Conservation (phyloP, 2,888 invertebrate species). For the Arrhopalites spinosus region DNA sequence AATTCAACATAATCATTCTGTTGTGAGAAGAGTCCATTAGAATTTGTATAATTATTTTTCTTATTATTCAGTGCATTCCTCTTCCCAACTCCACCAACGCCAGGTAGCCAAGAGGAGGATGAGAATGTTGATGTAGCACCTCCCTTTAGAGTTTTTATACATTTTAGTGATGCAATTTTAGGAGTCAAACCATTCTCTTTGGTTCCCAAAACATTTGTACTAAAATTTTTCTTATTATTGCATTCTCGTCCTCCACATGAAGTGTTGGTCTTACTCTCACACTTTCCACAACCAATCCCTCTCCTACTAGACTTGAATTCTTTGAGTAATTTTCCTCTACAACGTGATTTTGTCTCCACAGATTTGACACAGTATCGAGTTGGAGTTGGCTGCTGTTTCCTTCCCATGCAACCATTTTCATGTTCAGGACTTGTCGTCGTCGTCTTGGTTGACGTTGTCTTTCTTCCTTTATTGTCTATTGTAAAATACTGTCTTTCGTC, state of each 20-base stretch:
- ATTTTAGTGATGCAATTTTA: slow-evolving; percentile 55
- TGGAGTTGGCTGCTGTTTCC: background rate
- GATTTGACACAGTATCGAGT: slow-evolving; percentile 44
- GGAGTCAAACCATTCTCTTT: slow-evolving; percentile 52
- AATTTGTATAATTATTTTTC: slow-evolving; percentile 35
- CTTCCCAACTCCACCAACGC: slow-evolving; percentile 22
- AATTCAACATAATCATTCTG: slow-evolving; percentile 53
- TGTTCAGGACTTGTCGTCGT: background rate
- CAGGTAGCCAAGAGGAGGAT: slow-evolving; percentile 21
- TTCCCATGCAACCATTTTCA: background rate
- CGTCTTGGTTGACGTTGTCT: slow-evolving; percentile 9
- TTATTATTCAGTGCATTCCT: slow-evolving; percentile 34
- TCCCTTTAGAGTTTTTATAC: slow-evolving; percentile 42
- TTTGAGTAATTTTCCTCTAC: slow-evolving; percentile 42
- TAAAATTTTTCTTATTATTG: slow-evolving; percentile 23
- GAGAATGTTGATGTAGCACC: background rate
- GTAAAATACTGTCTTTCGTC: slow-evolving; percentile 46
- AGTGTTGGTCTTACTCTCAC: background rate
- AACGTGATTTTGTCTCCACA: slow-evolving; percentile 44
- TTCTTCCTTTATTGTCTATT: slow-evolving; percentile 38
- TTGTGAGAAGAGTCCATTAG: slow-evolving; percentile 20
- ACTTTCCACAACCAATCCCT: background rate
- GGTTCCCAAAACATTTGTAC: slow-evolving; percentile 30
- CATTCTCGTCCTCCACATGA: background rate
- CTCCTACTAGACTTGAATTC: slow-evolving; percentile 22